Evolutionary conservation across 2,888 invertebrate genomes (phyloP).

Genomic region (Oegoconia quadripuncta): DNA sequence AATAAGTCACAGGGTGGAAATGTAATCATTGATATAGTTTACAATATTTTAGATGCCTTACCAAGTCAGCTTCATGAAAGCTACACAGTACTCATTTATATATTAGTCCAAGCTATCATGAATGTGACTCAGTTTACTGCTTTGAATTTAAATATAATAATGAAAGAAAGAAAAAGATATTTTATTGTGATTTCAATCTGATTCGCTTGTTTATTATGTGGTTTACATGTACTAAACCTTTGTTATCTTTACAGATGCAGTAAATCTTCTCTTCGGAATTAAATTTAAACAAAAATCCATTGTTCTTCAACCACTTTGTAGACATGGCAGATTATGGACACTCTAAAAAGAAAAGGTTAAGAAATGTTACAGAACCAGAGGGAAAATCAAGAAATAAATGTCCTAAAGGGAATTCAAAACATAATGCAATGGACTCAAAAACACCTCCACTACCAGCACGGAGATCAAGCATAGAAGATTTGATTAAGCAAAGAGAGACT

Average conservation of each 20-base stretch:
- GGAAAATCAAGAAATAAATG: conserved; percentile 36
- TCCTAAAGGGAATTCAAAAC: conserved; percentile 29
- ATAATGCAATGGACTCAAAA: conserved; percentile 40
- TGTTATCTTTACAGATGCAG: conserved; percentile 54
- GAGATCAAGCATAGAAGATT: conserved; percentile 50
- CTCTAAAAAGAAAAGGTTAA: conserved; percentile 38
- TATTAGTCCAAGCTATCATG: conserved; percentile 21
- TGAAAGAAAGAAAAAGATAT: conserved; percentile 9
- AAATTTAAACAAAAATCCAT: neutral
- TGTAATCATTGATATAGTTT: conserved; percentile 74
- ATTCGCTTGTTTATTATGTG: conserved; percentile 5
- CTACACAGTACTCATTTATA: no score
- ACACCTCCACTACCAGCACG: conserved; percentile 60
- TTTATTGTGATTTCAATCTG: conserved; percentile 12
- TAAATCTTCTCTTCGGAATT: neutral
- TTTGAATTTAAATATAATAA: conserved; percentile 20
- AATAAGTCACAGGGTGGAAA: conserved; percentile 67
- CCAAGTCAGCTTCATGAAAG: conserved; percentile 56
- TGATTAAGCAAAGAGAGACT: conserved; percentile 54
- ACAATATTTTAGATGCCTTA: conserved; percentile 43
- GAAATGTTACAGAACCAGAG: conserved; percentile 36
- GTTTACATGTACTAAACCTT: conserved; percentile 8
- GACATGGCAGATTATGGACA: conserved; percentile 48
- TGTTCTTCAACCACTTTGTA: conserved; percentile 14
- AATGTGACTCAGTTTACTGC: conserved; percentile 25